Evolutionary conservation across 2,113 vertebrate species (phyloP).

Genomic region (Dipodomys ordii): DNA sequence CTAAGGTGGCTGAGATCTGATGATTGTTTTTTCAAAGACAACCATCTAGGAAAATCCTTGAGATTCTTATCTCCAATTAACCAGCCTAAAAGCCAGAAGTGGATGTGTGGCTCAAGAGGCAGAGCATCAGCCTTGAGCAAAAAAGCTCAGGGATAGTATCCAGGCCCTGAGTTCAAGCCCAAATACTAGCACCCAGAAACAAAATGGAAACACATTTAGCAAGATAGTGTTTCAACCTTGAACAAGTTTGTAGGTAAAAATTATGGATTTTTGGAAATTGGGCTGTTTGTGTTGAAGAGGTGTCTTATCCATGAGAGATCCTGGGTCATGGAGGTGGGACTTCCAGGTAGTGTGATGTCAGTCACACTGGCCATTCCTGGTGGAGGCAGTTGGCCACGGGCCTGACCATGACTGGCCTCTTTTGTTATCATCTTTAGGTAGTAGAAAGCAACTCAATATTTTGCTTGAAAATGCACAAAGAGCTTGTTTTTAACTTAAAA

Average conservation of each 20-base stretch:
- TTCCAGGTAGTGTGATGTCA: not conserved
- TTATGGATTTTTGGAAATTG: not conserved
- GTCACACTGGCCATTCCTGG: not conserved
- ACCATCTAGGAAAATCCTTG: no score
- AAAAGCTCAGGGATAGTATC: no score
- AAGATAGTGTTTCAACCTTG: conserved; percentile 24
- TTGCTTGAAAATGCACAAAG: conserved; percentile 90
- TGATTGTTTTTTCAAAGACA: no score
- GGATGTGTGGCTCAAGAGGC: no score
- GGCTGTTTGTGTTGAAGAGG: not conserved
- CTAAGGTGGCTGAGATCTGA: no score
- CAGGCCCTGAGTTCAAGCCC: no score
- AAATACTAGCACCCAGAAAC: not conserved
- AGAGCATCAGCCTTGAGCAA: no score
- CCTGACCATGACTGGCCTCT: not conserved
- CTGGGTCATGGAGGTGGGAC: not conserved
- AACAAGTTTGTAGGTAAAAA: conserved; percentile 35
- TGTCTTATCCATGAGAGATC: not conserved
- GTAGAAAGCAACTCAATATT: conserved; percentile 87
- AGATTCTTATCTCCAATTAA: no score
- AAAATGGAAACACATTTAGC: conserved; percentile 28
- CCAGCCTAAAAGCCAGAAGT: no score
- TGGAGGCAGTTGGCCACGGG: not conserved
- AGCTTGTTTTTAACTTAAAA: conserved; percentile 83
- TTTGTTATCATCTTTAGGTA: conserved; percentile 79